Conservation (phyloP, 2,113 vertebrate genomes). For the Oryzias javanicus region DNA sequence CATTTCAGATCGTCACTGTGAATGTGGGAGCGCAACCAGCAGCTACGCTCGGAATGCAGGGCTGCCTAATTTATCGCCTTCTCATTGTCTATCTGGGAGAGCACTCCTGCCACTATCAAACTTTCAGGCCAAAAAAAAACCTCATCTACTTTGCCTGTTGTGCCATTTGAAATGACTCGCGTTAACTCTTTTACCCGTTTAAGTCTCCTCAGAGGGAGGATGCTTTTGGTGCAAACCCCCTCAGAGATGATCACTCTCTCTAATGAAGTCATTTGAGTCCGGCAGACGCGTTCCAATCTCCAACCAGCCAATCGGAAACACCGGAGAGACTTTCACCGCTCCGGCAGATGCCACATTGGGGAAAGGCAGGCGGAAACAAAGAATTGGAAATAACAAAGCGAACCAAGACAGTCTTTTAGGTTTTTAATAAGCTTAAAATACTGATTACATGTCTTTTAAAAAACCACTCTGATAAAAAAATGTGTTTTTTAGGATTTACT, state of each 20-base stretch:
- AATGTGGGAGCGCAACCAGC: conserved; percentile 53
- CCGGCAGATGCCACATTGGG: conserved; percentile 38
- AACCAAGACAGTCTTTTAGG: conserved; percentile 11
- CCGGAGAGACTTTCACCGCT: conserved; percentile 29
- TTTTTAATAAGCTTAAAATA: too few relatives aligned
- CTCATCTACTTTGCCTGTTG: conserved; percentile 8
- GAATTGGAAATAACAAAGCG: background rate
- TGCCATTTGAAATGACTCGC: conserved; percentile 32
- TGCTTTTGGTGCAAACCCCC: conserved; percentile 43
- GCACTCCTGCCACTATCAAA: conserved; percentile 35
- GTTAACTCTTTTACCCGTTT: conserved; percentile 38
- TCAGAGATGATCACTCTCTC: conserved; percentile 57
- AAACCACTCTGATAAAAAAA: too few relatives aligned
- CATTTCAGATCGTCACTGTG: conserved; percentile 64
- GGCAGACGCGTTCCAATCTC: conserved; percentile 40
- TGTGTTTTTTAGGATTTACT: too few relatives aligned
- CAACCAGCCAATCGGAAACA: conserved; percentile 45
- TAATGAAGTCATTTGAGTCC: conserved; percentile 64
- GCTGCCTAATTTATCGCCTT: conserved; percentile 34
- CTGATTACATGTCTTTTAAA: too few relatives aligned
- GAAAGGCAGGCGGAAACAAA: conserved; percentile 20
- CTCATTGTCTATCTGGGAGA: conserved; percentile 34
- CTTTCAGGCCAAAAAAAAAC: conserved; percentile 31
- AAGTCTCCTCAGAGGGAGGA: conserved; percentile 31
- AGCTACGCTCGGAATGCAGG: conserved; percentile 38